Evolutionary conservation across 1,140 invertebrate species (phyloP).

Genomic region (Drosophila littoralis): DNA sequence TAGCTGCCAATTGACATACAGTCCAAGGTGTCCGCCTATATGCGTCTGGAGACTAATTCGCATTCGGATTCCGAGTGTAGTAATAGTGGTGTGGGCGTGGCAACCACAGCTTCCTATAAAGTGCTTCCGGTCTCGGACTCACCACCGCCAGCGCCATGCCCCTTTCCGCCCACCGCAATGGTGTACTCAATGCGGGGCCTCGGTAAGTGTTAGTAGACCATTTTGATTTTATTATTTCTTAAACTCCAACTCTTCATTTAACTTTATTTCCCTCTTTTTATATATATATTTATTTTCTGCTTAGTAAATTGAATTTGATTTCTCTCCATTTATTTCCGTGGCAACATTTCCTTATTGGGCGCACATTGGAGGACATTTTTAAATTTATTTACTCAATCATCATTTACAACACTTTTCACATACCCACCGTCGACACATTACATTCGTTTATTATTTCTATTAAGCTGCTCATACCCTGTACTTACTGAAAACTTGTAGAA

Average conservation of each 20-base stretch:
- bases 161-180: slow-evolving; percentile 95
- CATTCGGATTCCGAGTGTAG: slow-evolving; percentile 85
- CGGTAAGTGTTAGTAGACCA: slow-evolving; percentile 85
- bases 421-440: background rate
- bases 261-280: slow-evolving; percentile 9
- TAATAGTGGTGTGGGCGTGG: slow-evolving; percentile 78
- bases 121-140: slow-evolving; percentile 84
- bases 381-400: slow-evolving; percentile 15
- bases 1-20: slow-evolving; percentile 96
- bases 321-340: slow-evolving; percentile 8
- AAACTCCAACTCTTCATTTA: slow-evolving; percentile 16
- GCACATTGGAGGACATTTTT: background rate
- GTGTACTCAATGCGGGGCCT: slow-evolving; percentile 90
- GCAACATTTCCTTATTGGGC: background rate
- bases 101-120: slow-evolving; percentile 83
- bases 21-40: slow-evolving; percentile 92
- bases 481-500: too few relatives aligned
- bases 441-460: slow-evolving; percentile 4
- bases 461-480: background rate
- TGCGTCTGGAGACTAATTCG: slow-evolving; percentile 88
- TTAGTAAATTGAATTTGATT: slow-evolving; percentile 12
- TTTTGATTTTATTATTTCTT: slow-evolving; percentile 59
- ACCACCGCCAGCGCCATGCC: slow-evolving; percentile 79
- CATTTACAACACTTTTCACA: background rate
- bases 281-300: background rate